These are phyloP conservation scores for Chaetura pelagica DNA, from an alignment of 2,113 vertebrate species.

Conservation along the genomic window DNA sequence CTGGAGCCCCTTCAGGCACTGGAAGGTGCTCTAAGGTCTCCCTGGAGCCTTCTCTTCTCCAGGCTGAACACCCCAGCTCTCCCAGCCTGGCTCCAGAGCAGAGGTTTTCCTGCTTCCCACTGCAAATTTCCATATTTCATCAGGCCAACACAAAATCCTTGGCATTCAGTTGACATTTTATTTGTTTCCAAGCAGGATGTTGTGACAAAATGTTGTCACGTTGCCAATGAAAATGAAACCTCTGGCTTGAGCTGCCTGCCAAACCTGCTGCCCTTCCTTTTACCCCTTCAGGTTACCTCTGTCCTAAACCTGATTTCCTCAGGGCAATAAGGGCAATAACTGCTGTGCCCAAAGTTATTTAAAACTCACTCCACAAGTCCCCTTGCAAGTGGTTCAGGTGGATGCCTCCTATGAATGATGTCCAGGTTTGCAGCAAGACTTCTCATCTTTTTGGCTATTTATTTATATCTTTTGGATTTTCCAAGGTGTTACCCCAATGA, in stretches of 20 bases:
- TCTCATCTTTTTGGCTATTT: fast-evolving
- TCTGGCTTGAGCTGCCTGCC: not conserved
- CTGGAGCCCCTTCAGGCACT: too few species aligned
- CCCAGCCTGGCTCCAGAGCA: too few species aligned
- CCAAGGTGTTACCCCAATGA: not conserved
- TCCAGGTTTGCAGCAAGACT: not conserved
- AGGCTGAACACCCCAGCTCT: too few species aligned
- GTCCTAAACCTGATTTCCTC: not conserved
- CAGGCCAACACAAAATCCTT: not conserved
- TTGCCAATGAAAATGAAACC: not conserved
- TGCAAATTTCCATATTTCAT: not conserved
- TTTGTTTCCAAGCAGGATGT: not conserved
- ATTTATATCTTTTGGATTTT: not conserved
- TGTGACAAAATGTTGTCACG: not conserved
- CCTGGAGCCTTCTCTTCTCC: too few species aligned
- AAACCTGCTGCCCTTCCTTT: not conserved
- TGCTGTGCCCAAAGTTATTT: not conserved
- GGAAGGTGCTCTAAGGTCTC: too few species aligned
- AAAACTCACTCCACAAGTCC: not conserved
- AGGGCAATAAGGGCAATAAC: not conserved
- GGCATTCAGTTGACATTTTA: not conserved
- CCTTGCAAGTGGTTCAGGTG: too few species aligned
- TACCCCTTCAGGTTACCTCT: not conserved
- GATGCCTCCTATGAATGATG: not conserved
- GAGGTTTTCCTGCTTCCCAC: not conserved